Evolutionary conservation across 2,797 vertebrate genomes (phyloP), one percentile per base, ranked within the genome.

Genomic region (Salarias fasciatus): DNA sequence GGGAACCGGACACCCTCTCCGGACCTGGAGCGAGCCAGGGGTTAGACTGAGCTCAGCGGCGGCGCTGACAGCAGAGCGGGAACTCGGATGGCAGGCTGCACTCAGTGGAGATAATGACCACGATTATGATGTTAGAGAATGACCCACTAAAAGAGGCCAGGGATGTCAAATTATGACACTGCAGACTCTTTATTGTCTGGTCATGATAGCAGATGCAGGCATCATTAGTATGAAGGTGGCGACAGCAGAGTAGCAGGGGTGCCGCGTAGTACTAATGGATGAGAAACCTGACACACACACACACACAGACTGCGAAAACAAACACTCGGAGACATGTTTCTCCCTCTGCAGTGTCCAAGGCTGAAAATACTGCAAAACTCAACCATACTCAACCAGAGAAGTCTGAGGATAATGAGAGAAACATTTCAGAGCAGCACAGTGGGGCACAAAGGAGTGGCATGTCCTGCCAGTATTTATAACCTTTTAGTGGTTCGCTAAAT

Each of bases 1-100:
- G 58, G 91, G 85, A 92, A 91, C 71, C 8, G 60, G 88, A 92
- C 89, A 92, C 91, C 77, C 80, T 77, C 67, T 69, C 50, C 83
- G 79, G 80, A 80, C 72, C 35, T 49, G 58, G 61, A 72, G 48
- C 42, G 11, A 75, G 82, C 76, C 71, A 49, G 70, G 75, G 79
- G 79, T 86, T 72, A 72, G 75, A 72, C 63, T 80, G 80, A 86
- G 78, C 82, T 85, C 70, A 67, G 82, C 74, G 75, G 69, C 13
- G 11, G 72, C 1, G 72, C 72, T 90, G 83, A 91, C 85, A 89
- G 87, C 52, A 56, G 38, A 41, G 63, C 54, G 55, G 36, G 48
- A 12, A 38, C 75, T 77, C 69, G 69, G 79, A 86, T 67, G 75
- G 69, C 63, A 68, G 53, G 51, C 70, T 56, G 72, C 61, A 42